Percentiles rank a stretch among this genome's conserved stretches.
phyloP scores from a whole-genome alignment of 2,113 vertebrate genomes.

The Brachyistius frenatus region DNA sequence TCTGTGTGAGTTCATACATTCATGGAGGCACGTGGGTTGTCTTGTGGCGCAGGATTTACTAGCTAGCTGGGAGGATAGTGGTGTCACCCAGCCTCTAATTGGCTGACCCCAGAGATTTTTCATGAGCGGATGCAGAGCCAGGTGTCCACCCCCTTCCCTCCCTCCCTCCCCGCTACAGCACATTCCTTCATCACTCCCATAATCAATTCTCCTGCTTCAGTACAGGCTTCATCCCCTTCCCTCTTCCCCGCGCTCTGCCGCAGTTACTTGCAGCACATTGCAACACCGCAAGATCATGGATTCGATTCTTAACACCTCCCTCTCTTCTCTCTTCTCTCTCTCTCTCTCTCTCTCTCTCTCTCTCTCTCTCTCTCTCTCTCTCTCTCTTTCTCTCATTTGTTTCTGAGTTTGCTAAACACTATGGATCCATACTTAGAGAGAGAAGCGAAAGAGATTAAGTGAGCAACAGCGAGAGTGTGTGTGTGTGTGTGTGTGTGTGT shows the following conservation, averaged over 20 bases:
- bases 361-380: no score
- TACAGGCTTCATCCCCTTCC: conserved; percentile 44
- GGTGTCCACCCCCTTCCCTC: conserved; percentile 48
- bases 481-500: not conserved
- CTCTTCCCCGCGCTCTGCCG: conserved; percentile 47
- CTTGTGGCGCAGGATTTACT: conserved; percentile 70
- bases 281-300: conserved; percentile 70
- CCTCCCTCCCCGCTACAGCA: conserved; percentile 24
- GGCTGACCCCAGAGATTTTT: conserved; percentile 74
- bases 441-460: conserved; percentile 50
- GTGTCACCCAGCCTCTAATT: conserved; percentile 75
- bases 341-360: no score
- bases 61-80: conserved; percentile 51
- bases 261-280: conserved; percentile 65
- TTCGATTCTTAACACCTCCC: conserved; percentile 45
- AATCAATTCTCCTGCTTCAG: conserved; percentile 70
- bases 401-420: conserved; percentile 47
- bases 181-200: conserved; percentile 59
- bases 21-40: conserved; percentile 61
- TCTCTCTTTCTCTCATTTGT: conserved; percentile 4
- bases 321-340: conserved; percentile 20
- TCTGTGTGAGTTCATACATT: conserved; percentile 37
- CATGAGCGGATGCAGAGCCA: conserved; percentile 52
- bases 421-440: conserved; percentile 49
- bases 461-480: conserved; percentile 51